These are phyloP conservation scores for Delichon dasypus DNA, from an alignment of 2,797 vertebrate species.

Conservation along the genomic window DNA sequence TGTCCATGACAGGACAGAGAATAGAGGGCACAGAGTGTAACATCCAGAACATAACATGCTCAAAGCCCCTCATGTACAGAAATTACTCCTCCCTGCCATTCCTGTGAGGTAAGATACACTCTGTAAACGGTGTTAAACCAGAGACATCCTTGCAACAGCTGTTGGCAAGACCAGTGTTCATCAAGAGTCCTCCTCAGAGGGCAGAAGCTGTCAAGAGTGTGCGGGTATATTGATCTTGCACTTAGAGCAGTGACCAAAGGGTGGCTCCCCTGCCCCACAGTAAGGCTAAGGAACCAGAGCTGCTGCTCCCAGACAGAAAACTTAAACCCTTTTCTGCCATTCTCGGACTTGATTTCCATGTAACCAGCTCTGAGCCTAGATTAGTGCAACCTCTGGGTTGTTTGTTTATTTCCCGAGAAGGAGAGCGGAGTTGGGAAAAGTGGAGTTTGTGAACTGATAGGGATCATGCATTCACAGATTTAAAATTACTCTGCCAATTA, in stretches of 20 bases:
- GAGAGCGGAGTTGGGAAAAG: background rate
- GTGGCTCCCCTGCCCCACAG: conserved; percentile 33
- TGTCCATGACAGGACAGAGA: background rate
- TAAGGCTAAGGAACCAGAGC: background rate
- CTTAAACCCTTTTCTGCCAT: background rate
- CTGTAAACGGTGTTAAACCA: background rate
- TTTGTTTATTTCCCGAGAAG: background rate
- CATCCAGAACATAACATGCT: background rate
- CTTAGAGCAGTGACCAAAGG: conserved; percentile 17
- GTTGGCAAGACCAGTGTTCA: background rate
- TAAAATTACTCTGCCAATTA: background rate
- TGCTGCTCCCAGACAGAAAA: background rate
- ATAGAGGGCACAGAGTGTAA: background rate
- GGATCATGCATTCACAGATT: background rate
- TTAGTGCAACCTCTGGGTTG: background rate
- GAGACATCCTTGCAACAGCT: background rate
- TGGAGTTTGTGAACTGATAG: background rate
- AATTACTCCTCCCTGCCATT: background rate
- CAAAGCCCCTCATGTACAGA: background rate
- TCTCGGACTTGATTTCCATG: background rate
- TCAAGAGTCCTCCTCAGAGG: background rate
- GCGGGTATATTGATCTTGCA: background rate
- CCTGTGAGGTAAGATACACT: background rate
- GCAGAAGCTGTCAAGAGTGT: background rate
- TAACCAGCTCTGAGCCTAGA: background rate